phyloP scores from a whole-genome alignment of 2,113 vertebrate species.

The Psephotus haematonotus region DNA sequence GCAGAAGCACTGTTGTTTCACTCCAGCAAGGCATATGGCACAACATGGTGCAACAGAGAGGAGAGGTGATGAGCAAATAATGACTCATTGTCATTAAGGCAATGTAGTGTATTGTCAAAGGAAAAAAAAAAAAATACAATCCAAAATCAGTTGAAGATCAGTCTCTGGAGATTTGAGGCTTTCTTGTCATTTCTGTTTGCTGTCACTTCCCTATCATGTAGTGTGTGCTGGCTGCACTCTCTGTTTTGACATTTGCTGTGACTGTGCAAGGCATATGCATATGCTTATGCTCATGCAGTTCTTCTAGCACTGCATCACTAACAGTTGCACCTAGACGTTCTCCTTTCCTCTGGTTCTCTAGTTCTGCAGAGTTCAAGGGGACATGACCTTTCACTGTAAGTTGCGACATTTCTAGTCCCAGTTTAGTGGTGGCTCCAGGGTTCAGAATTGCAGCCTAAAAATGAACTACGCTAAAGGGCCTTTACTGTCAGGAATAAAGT shows the following conservation, averaged over 20 bases:
- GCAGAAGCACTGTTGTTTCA: background rate
- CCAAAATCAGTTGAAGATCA: background rate
- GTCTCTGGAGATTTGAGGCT: background rate
- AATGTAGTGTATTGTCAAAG: background rate
- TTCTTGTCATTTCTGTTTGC: background rate
- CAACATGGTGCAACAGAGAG: background rate
- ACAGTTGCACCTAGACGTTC: background rate
- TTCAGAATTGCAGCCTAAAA: background rate
- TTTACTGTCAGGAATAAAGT: constrained; percentile 25
- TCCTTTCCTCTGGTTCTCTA: background rate
- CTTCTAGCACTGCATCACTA: background rate
- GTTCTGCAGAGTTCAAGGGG: background rate
- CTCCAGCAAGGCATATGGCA: background rate
- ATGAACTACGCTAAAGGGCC: background rate
- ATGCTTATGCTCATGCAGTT: background rate
- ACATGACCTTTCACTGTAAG: background rate
- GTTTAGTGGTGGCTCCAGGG: background rate
- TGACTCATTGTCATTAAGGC: background rate
- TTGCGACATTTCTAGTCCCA: background rate
- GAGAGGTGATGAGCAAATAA: background rate
- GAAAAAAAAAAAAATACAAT: background rate
- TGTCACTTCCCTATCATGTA: background rate
- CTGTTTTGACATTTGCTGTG: background rate
- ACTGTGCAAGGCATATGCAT: background rate
- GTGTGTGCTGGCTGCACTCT: background rate